These are phyloP conservation scores for Temnopleurus reevesii DNA, from an alignment of 53 echinoderm and acorn worm genomes.

Conservation along the genomic window DNA sequence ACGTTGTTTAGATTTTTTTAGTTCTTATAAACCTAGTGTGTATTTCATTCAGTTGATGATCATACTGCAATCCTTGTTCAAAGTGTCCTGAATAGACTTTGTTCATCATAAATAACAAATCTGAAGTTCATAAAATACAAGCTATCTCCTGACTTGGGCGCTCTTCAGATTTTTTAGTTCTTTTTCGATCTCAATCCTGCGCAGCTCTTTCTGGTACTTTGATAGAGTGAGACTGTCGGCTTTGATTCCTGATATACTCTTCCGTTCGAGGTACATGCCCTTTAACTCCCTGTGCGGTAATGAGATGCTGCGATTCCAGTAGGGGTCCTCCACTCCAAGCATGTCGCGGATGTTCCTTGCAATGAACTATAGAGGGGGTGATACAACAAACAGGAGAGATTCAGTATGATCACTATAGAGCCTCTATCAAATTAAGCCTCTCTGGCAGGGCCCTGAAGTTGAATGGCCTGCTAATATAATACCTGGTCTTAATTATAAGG, in stretches of 20 bases:
- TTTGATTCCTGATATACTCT: constrained; percentile 82
- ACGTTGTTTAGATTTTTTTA: no score
- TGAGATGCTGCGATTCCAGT: constrained; percentile 97
- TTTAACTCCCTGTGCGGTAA: constrained; percentile 81
- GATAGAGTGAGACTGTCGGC: constrained; percentile 77
- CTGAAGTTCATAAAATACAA: background rate
- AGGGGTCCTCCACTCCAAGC: constrained; percentile 84
- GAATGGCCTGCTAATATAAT: no score
- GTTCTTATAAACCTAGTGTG: no score
- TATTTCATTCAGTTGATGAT: no score
- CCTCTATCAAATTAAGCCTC: no score
- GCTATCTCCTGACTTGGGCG: constrained; percentile 39
- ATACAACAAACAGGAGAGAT: background rate
- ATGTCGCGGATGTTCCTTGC: constrained; percentile 82
- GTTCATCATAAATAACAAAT: background rate
- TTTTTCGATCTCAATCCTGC: constrained; percentile 74
- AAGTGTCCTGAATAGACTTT: background rate
- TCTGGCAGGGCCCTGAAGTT: no score
- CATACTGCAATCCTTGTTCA: background rate
- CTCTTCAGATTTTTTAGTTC: constrained; percentile 51
- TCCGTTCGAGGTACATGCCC: constrained; percentile 97
- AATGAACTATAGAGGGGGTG: constrained; percentile 70
- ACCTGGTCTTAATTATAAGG: no score
- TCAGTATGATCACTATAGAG: background rate
- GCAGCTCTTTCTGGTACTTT: constrained; percentile 90